Conservation (phyloP, 2,888 invertebrate species). For the Tetheella fluctuosa region DNA sequence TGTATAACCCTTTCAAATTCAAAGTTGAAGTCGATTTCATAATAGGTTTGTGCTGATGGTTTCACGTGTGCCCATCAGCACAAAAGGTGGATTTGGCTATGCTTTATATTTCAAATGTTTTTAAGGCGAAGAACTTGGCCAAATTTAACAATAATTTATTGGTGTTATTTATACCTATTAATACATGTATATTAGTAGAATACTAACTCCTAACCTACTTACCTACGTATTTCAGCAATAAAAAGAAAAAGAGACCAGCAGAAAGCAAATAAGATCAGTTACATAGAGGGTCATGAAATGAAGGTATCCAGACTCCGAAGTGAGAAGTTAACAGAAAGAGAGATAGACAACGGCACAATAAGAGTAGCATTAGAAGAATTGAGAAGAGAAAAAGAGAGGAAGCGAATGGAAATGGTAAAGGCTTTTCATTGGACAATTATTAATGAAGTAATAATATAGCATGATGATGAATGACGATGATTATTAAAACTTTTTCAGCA, state of each 20-base stretch:
- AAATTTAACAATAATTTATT: no score
- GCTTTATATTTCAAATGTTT: no score
- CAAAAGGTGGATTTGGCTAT: no score
- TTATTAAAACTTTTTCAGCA: slow-evolving; percentile 44
- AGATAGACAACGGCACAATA: slow-evolving; percentile 62
- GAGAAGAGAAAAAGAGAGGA: slow-evolving; percentile 51
- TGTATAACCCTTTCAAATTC: no score
- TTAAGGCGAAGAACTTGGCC: no score
- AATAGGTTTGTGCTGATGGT: no score
- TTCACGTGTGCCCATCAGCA: no score
- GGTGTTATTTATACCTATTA: no score
- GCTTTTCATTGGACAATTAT: not conserved
- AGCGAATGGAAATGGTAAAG: slow-evolving; percentile 61
- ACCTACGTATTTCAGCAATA: slow-evolving; percentile 53
- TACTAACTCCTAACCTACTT: no score
- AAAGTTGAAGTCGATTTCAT: no score
- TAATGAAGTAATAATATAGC: not conserved
- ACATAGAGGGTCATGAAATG: slow-evolving; percentile 63
- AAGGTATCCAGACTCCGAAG: slow-evolving; percentile 51
- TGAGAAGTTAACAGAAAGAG: slow-evolving; percentile 59
- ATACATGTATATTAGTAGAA: no score
- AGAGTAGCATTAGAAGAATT: slow-evolving; percentile 58
- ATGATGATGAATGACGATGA: not conserved
- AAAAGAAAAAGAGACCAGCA: slow-evolving; percentile 71
- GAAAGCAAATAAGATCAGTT: slow-evolving; percentile 62